Evolutionary conservation across 2,113 vertebrate genomes (phyloP), one percentile per base, ranked within the genome.

Genomic region (Forbesichthys agassizii): DNA sequence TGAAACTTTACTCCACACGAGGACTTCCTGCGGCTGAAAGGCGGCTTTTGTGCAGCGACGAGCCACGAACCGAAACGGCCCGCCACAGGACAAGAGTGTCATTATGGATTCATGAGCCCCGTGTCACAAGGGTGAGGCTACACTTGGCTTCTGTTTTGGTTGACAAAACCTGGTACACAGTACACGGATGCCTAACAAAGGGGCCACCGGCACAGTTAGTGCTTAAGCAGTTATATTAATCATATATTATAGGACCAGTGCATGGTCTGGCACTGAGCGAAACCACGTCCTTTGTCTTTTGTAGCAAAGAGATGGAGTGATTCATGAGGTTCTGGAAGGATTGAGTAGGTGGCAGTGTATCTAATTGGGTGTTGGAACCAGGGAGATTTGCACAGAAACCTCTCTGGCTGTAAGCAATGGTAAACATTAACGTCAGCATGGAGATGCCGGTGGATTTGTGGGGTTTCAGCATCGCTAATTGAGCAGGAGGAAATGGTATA

Each of bases 401-500:
- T 51, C 51, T 13, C 0, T 48, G 67, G 47, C 46, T 58, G 57
- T 66, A 53, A 63, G 66, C 48, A 54, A 51, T 48, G n/a, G 49
- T 53, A 70, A 59, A 67, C 18, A 6, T 42, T 53, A 61, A 42
- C 56, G 42, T 46, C 58, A 11, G 49, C 62, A 63, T 9, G 62
- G 68, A 55, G 52, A 68, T 52, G 51, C 48, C 14, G 55, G 59
- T 33, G 51, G 78, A 75, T 78, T 61, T 67, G 58, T 65, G 56
- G 51, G 46, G 61, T 64, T 74, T 56, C 59, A 69, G 12, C 61
- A 52, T 67, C 46, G 12, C 54, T 76, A 58, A 83, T 71, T 83
- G 59, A 69, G 58, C 27, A 2, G 27, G 27, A 27, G 27, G 2
- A 27, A 27, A 27, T 27, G n/a, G 18, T 46, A 55, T 27, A 27